phyloP scores from a whole-genome alignment of 2,888 invertebrate genomes.

The Ormyrus labotus region DNA sequence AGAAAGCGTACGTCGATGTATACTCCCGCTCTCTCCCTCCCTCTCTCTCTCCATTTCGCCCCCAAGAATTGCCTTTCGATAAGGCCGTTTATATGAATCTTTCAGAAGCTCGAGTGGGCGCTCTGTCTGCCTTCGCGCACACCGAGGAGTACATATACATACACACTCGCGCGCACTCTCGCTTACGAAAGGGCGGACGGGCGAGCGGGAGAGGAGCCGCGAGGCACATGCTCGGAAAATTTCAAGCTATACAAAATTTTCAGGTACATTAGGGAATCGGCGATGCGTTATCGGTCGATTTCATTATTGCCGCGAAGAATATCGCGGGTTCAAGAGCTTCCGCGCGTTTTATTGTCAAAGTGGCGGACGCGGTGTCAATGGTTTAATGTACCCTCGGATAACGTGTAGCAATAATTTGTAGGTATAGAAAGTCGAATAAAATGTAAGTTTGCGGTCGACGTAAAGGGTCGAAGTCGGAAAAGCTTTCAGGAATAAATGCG shows the following conservation, averaged over 20 bases:
- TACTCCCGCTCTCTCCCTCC: neutral
- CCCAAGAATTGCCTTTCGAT: slow-evolving; percentile 39
- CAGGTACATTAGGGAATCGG: slow-evolving; percentile 30
- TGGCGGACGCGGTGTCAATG: too few relatives aligned
- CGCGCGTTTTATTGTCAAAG: neutral
- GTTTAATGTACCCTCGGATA: too few relatives aligned
- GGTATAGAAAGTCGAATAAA: too few relatives aligned
- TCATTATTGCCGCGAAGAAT: slow-evolving; percentile 26
- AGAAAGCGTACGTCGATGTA: neutral
- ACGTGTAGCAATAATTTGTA: too few relatives aligned
- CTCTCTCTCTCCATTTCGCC: slow-evolving; percentile 1
- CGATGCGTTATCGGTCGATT: slow-evolving; percentile 40
- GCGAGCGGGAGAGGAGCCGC: too few relatives aligned
- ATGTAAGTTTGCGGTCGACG: too few relatives aligned
- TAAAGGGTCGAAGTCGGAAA: too few relatives aligned
- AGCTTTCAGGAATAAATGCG: too few relatives aligned
- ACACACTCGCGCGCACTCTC: neutral
- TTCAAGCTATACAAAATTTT: slow-evolving; percentile 38
- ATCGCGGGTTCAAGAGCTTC: slow-evolving; percentile 5
- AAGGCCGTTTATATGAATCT: slow-evolving; percentile 38
- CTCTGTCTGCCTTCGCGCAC: neutral
- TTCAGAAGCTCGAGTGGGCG: slow-evolving; percentile 1
- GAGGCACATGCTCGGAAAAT: slow-evolving; percentile 13
- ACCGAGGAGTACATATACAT: neutral
- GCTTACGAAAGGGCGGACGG: neutral